Conservation (phyloP, 1,140 invertebrate species). For the Andrena cerasifolii region DNA sequence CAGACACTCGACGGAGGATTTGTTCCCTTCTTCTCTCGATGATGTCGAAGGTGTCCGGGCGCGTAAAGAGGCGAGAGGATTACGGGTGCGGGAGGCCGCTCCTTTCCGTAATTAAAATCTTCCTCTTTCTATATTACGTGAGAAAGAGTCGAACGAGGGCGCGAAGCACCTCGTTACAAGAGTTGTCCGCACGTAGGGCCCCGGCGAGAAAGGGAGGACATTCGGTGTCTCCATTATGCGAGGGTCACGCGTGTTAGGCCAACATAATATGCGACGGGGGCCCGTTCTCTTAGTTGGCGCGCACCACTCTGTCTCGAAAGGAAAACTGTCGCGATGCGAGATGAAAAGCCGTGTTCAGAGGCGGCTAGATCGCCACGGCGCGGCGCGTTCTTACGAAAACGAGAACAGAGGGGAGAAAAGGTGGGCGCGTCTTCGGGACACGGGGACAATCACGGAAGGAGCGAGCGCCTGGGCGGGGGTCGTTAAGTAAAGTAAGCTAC, state of each 20-base stretch:
- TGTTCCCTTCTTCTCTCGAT: neutral
- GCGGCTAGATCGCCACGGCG: conserved; percentile 13
- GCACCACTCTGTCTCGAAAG: conserved; percentile 29
- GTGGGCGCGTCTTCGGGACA: conserved; percentile 17
- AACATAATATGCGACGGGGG: conserved; percentile 55
- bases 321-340: conserved; percentile 14
- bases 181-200: conserved; percentile 36
- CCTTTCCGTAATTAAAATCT: conserved; percentile 47
- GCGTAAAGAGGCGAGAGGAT: neutral
- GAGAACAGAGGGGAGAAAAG: conserved; percentile 49
- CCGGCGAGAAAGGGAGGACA: conserved; percentile 10
- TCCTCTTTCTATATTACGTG: conserved; percentile 1
- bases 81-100: neutral
- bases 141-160: neutral
- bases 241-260: conserved; percentile 58
- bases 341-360: conserved; percentile 53
- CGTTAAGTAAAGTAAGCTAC: conserved; percentile 42
- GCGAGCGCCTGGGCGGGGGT: conserved; percentile 5
- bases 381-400: conserved; percentile 32
- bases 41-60: neutral
- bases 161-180: conserved; percentile 50
- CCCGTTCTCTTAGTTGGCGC: conserved; percentile 41
- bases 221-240: conserved; percentile 58
- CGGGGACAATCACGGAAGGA: conserved; percentile 27
- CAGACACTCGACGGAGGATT: no score